Base-by-base conservation (phyloP, 2,888 invertebrate species). In the Plutella xylostella region DNA sequence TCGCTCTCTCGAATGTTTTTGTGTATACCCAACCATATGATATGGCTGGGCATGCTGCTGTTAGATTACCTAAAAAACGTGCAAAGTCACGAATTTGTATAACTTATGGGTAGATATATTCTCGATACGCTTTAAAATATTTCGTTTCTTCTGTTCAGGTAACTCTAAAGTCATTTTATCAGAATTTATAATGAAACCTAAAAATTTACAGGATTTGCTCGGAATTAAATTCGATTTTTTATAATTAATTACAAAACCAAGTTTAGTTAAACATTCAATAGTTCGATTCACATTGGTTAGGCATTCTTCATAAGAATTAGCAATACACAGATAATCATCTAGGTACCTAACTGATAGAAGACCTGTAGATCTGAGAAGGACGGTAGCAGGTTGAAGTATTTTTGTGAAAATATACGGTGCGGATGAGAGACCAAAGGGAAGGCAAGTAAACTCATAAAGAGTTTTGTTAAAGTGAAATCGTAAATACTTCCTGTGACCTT, bases 1-100 rank as follows among this genome's bases (percentile, higher is more conserved):
- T 43, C 12, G 21, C 25, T 17, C 43, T 17, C 30, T 41, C 20
- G 4, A 43, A 21, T 17, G 6, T 14, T 43, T 43, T 43, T 5
- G 43, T 43, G 22, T 43, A 43, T 20, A 43, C 34, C 34, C 34
- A 43, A 11, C 43, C 21, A 22, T 43, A 43, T 2, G 43, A 12
- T 12, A 35, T 18, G 14, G 34, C 43, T 34, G 34, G 34, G 21
- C 43, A 43, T 12, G 21, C 34, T 9, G 43, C 12, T 42, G 17
- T 20, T n/a, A 34, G 12, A 6, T n/a, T 9, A 11, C 43, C 34
- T 12, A 43, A 28, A 21, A 43, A 20, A 14, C n/a, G n/a, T 21
- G 43, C 43, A 4, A 43, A 22, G 6, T 21, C 22, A 14, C 43
- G n/a, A n/a, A 43, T 43, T 9, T 12, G 28, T n/a, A 28, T 12